Evolutionary conservation across 2,888 invertebrate species (phyloP), one percentile per base, ranked within the genome.

Genomic region (Willowsia nigromaculata): DNA sequence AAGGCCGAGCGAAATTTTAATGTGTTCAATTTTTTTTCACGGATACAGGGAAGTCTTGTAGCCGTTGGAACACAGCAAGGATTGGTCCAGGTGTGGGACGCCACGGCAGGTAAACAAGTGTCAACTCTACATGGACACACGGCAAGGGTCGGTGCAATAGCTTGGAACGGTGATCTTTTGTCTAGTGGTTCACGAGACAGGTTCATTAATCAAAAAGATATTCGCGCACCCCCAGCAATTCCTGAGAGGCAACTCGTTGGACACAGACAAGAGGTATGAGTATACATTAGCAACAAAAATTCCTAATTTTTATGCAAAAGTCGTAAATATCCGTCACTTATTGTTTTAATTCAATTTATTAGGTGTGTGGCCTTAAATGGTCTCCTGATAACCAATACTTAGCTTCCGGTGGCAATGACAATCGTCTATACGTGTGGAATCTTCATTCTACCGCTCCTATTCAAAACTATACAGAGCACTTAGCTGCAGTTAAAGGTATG

Each of bases 31-130:
- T 87, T 27, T 33, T 13, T 62, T 89, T 85, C 3, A 22, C 1
- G 2, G 15, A 62, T n/a, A 37, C 88, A 95, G 94, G 99, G 99
- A 15, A 98, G 98, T 94, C 95, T 97, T 65, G 98, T 99, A 5
- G 99, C 99, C 0, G 99, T 99, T 40, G 99, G 99, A 37, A 99
- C 99, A 13, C 98, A 99, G 94, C 97, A 97, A 93, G 99, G 99
- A 82, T 97, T 97, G 93, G 98, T 99, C 85, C 99, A 99, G 93
- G 98, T 99, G 11, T 99, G 99, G 99, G 99, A 99, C 94, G 99
- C 98, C 22, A 96, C 97, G 76, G 97, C 97, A 25, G 98, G 97
- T 93, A 99, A 99, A 94, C 94, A 95, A 92, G 97, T 99, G 80
- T 97, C 97, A 93, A 97, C 97, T 93, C 94, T 99, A 27, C 96